A percentile compares a stretch with the other conserved stretches of the same genome.
Conservation (phyloP, 2,797 vertebrate genomes). For the Enteromius anoplus region DNA sequence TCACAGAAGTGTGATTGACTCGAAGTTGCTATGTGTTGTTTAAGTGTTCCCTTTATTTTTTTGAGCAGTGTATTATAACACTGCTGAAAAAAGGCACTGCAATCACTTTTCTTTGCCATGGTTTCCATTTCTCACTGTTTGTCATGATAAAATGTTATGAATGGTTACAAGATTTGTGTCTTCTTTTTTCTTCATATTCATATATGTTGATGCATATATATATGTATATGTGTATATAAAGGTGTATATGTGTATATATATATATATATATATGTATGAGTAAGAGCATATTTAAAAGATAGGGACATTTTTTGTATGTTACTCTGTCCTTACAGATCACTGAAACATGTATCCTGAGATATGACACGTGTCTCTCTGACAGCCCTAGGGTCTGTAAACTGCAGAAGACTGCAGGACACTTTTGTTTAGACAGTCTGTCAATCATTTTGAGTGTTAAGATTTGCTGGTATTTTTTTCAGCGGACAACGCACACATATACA, state of each 20-base stretch:
- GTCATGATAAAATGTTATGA: conserved; percentile 1
- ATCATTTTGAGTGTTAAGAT: background rate
- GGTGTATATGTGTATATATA: too few relatives aligned
- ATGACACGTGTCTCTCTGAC: background rate
- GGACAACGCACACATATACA: background rate
- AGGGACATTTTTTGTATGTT: background rate
- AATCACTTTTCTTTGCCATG: background rate
- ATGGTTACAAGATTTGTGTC: background rate
- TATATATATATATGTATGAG: too few relatives aligned
- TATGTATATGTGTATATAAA: too few relatives aligned
- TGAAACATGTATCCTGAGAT: background rate
- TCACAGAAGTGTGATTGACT: too few relatives aligned
- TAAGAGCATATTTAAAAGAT: conserved; percentile 32
- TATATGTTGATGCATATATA: background rate
- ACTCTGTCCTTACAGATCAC: background rate
- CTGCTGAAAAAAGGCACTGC: background rate
- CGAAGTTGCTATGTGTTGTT: too few relatives aligned
- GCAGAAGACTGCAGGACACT: background rate
- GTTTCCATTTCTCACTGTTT: conserved; percentile 18
- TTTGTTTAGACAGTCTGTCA: background rate
- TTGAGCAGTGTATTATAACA: too few relatives aligned
- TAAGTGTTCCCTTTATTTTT: too few relatives aligned
- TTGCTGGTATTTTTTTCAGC: background rate
- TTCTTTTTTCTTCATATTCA: conserved; percentile 24
- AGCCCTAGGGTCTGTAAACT: background rate